Percentiles rank a stretch among this genome's conserved stretches.
These are phyloP conservation scores for Haemorhous mexicanus DNA, from an alignment of 2,113 vertebrate genomes.

Conservation along the genomic window DNA sequence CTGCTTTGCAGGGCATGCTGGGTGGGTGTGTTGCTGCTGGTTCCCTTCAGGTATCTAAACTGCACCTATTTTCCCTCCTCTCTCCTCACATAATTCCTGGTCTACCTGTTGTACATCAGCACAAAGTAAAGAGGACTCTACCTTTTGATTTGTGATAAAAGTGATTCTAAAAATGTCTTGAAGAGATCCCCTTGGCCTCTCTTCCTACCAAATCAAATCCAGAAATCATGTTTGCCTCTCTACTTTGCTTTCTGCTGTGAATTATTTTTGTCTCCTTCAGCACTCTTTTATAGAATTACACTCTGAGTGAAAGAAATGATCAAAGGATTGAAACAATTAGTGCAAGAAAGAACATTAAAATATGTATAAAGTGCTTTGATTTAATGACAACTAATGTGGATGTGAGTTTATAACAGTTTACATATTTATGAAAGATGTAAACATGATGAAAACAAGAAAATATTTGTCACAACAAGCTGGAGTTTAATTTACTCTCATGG, in stretches of 20 bases:
- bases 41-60: background rate
- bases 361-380: slow-evolving; percentile 1
- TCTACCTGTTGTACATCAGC: background rate
- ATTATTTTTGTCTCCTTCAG: background rate
- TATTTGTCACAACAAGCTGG: background rate
- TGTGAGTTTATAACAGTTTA: background rate
- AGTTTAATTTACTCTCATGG: background rate
- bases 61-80: background rate
- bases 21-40: background rate
- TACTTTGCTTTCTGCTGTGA: background rate
- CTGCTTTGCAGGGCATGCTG: background rate
- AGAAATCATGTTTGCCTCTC: background rate
- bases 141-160: background rate
- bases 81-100: background rate
- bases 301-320: background rate
- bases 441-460: background rate
- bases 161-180: background rate
- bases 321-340: slow-evolving; percentile 26
- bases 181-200: background rate
- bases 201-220: background rate
- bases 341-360: background rate
- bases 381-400: background rate
- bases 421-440: slow-evolving; percentile 24
- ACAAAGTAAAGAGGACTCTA: background rate
- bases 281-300: background rate